These are phyloP conservation scores for Brenthis hecate DNA, from an alignment of 2,888 invertebrate species.

Conservation along the genomic window DNA sequence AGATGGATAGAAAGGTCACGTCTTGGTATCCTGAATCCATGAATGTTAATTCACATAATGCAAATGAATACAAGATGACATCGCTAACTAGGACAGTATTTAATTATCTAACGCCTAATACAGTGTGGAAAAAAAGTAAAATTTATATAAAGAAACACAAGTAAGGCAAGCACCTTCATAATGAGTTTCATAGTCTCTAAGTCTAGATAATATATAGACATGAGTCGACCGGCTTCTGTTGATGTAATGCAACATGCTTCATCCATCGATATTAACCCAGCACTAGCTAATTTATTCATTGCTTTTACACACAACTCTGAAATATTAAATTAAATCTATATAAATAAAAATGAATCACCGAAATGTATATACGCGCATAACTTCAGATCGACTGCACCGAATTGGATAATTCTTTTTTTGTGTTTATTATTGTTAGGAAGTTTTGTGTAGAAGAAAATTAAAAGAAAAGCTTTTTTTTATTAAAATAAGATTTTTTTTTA, in stretches of 20 bases:
- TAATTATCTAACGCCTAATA: constrained; percentile 16
- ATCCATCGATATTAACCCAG: constrained; percentile 84
- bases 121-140: constrained; percentile 1
- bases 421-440: no score
- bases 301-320: constrained; percentile 87
- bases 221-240: constrained; percentile 85
- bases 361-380: no score
- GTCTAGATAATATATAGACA: constrained; percentile 87
- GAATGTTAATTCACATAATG: constrained; percentile 11
- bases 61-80: constrained; percentile 9
- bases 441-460: no score
- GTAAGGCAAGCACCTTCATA: constrained; percentile 75
- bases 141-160: constrained; percentile 1
- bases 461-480: no score
- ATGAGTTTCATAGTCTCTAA: constrained; percentile 89
- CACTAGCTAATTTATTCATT: constrained; percentile 85
- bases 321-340: background rate
- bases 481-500: no score
- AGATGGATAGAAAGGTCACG: constrained; percentile 10
- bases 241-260: constrained; percentile 81
- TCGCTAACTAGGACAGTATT: constrained; percentile 1
- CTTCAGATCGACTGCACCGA: no score
- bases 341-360: no score
- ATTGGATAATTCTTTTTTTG: no score
- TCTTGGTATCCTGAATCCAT: constrained; percentile 16